Evolutionary conservation across 2,797 vertebrate species (phyloP), one percentile per base, ranked within the genome.

Genomic region (Lepus oiostolus): DNA sequence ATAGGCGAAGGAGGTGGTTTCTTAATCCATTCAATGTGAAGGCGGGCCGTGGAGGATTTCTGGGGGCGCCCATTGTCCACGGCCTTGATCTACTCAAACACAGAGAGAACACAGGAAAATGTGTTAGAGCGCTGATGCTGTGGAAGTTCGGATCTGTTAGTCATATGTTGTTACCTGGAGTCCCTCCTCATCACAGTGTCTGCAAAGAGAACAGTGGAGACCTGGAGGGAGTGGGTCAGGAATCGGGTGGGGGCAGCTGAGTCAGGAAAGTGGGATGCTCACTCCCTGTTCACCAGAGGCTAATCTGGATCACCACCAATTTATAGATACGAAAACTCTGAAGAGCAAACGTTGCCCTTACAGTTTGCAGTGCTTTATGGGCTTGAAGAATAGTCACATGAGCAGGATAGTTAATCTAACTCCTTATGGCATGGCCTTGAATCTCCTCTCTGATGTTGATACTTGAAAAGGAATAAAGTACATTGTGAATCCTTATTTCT

Each of bases 11-110:
- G 98, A 0, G 96, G 94, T 0, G 99, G 99, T 26, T 98, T 99
- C 70, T 98, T 99, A 81, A 99, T 99, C 99, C 99, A 99, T 94
- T 99, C 99, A 0, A 99, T 99, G 86, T 99, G 99, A 54, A 99
- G 98, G 21, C 99, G 99, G 1, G 99, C 99, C 0, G 99, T 99
- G 14, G 99, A 98, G 42, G 99, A 99, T 87, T 99, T 99, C 97
- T 99, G 99, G 65, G 99, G 99, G 58, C 99, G 99, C 0, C 99
- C 99, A 0, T 99, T 99, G 98, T 99, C 99, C 76, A 99, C 99
- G 0, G 99, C 99, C 98, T 99, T 99, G 93, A 99, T 99, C 99
- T 99, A 97, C 88, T 90, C 90, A 96, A 54, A 84, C 28, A 95
- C 1, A 86, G 97, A 97, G 85, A 90, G 85, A 96, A 97, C 54